Percentiles rank a stretch among this genome's conserved stretches.
phyloP scores from a whole-genome alignment of 2,888 invertebrate species.

The Drosophila atripex region DNA sequence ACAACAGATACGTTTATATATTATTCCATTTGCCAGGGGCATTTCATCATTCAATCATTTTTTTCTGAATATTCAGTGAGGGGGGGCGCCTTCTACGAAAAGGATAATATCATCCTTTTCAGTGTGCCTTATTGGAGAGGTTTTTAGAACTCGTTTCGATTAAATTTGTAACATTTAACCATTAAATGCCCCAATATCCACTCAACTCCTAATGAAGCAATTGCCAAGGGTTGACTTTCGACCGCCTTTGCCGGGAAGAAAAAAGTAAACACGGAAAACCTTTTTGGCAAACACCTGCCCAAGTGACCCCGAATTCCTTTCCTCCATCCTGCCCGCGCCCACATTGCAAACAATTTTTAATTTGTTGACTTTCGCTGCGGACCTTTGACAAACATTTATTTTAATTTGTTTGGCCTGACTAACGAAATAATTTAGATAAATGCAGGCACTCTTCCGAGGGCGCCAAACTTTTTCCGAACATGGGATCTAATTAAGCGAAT shows the following conservation, averaged over 20 bases:
- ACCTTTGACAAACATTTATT: constrained; percentile 59
- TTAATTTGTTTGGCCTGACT: constrained; percentile 67
- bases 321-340: constrained; percentile 3
- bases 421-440: constrained; percentile 72
- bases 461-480: constrained; percentile 23
- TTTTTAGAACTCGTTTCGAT: not conserved
- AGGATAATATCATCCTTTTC: not conserved
- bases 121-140: no score
- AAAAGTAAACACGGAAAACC: constrained; percentile 40
- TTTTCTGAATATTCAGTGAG: constrained; percentile 19
- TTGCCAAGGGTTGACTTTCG: constrained; percentile 54
- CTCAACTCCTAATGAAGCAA: constrained; percentile 61
- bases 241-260: not conserved
- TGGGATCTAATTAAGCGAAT: constrained; percentile 58
- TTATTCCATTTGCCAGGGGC: constrained; percentile 41
- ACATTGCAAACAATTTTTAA: constrained; percentile 55
- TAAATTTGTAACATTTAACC: constrained; percentile 3
- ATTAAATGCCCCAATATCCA: constrained; percentile 7
- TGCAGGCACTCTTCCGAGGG: constrained; percentile 19
- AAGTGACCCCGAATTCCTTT: constrained; percentile 38
- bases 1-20: constrained; percentile 61
- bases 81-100: not conserved
- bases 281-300: constrained; percentile 57
- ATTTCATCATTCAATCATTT: constrained; percentile 23
- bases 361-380: constrained; percentile 62